Base-by-base conservation (phyloP, 2,113 vertebrate genomes). In the Trachemys scripta region DNA sequence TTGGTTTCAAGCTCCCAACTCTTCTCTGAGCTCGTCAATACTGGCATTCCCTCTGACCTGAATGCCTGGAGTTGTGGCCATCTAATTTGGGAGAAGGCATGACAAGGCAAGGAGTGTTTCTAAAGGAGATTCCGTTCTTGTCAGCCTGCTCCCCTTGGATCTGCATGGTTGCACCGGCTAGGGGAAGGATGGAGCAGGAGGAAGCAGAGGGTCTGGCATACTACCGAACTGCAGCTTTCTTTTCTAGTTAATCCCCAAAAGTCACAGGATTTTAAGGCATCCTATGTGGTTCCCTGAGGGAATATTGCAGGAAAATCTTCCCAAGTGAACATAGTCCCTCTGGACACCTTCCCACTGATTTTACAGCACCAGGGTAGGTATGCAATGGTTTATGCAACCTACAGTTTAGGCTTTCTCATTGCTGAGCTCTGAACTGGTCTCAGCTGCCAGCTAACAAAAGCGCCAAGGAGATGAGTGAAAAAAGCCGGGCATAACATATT, bases 401-500 rank as follows among this genome's bases (percentile, higher is more conserved):
- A 25, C 19, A 6, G 29, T 86, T 59, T 16, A 69, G 20, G 42
- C 0, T 86, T 82, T 49, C 92, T 17, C 29, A 91, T 19, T 49
- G 42, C 42, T 42, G 20, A 45, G 72, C 20, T 6, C 72, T 76
- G 72, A 45, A 45, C 7, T 80, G 13, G 25, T 76, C 72, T 92
- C 38, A 72, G 4, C 11, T 87, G 79, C 35, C 80, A 25, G 38
- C 42, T 80, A 80, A 84, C 2, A 69, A 89, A 78, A 86, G 6
- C 7, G 76, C 82, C 91, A 75, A 84, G 50, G 0, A 92, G 24
- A 38, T 83, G 90, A 81, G 22, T 87, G 75, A 93, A 53, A 29
- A 90, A 19, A 88, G 65, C 38, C 88, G 91, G 82, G 72, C 76
- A 3, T 80, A 53, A 6, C 56, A 4, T 88, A 83, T 94, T 92